Base-by-base conservation (phyloP, 2,113 vertebrate species). In the Anolis carolinensis region DNA sequence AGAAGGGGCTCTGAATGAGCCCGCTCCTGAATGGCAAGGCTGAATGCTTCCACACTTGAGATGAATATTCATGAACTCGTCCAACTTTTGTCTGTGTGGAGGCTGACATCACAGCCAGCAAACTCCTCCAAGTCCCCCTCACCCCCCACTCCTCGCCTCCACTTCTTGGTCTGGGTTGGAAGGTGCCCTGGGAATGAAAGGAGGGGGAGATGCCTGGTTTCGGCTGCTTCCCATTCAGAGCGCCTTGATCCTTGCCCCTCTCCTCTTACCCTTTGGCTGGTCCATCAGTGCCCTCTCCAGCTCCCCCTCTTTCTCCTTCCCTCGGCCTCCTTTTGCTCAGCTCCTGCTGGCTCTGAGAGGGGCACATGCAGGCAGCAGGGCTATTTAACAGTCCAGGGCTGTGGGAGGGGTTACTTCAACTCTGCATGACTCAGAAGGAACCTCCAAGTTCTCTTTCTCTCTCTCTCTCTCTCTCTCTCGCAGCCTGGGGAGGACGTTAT, bases 251-350 rank as follows among this genome's bases (percentile, higher is more conserved):
- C 83, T 4, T 67, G 65, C 4, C 27, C 27, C 52, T 55, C n/a
- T 82, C 32, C 88, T 81, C 95, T 95, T 91, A 96, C 95, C 95
- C 92, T 93, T 95, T 89, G 93, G 93, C 87, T 95, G 92, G 79
- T 96, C 95, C 95, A 96, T 96, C 90, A 83, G 90, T 84, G 87
- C 91, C 90, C 89, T 71, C 81, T 55, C 50, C 76, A 20, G 75
- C 84, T 85, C 27, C 67, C 81, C 90, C 55, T 79, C 76, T 32
- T 52, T 59, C 76, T 59, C 76, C 48, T 10, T 18, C 79, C 72
- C 20, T 63, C 32, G 30, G 11, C 8, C 10, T 72, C 75, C 44
- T 80, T 75, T 39, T 68, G 71, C 72, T 76, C 59, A 67, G 86
- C 79, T 76, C 27, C 79, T 23, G 59, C 71, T n/a, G 86, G n/a